Evolutionary conservation across 2,113 vertebrate genomes (phyloP).

Genomic region (Mastomys natalensis): DNA sequence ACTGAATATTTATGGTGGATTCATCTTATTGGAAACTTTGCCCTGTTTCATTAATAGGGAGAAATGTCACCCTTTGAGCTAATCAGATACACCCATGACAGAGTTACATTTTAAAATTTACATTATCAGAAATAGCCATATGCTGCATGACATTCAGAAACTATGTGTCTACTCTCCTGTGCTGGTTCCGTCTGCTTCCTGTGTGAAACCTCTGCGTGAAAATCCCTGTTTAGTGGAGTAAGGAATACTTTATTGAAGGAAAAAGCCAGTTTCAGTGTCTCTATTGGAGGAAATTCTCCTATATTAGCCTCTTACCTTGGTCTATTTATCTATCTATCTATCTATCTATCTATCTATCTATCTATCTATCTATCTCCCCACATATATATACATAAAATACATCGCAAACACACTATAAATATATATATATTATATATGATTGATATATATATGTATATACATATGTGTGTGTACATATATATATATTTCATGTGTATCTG

Average conservation of each 20-base stretch:
- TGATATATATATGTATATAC: too few relatives aligned
- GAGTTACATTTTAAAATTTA: constrained; percentile 81
- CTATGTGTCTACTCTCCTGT: constrained; percentile 52
- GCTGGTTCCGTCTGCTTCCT: constrained; percentile 57
- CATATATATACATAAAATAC: too few relatives aligned
- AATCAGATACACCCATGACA: constrained; percentile 81
- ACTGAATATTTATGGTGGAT: constrained; percentile 78
- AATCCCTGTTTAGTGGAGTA: not conserved
- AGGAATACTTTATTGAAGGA: not conserved
- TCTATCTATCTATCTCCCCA: not conserved
- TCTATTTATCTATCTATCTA: not conserved
- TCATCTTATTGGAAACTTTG: constrained; percentile 76
- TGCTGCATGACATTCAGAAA: constrained; percentile 65
- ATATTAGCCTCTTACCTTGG: not conserved
- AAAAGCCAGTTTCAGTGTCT: constrained; percentile 12
- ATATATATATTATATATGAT: too few relatives aligned
- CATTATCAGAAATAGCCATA: constrained; percentile 72
- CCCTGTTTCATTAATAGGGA: constrained; percentile 84
- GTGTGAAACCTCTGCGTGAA: constrained; percentile 12
- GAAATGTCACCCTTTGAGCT: constrained; percentile 82
- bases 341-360: not conserved
- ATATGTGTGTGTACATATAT: not conserved
- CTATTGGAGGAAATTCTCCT: not conserved
- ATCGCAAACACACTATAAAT: too few relatives aligned
- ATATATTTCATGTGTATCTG: not conserved